Percentiles rank a stretch among this genome's conserved stretches.
Evolutionary conservation across 2,797 vertebrate species (phyloP).

Genomic region (Neostethus bicornis): DNA sequence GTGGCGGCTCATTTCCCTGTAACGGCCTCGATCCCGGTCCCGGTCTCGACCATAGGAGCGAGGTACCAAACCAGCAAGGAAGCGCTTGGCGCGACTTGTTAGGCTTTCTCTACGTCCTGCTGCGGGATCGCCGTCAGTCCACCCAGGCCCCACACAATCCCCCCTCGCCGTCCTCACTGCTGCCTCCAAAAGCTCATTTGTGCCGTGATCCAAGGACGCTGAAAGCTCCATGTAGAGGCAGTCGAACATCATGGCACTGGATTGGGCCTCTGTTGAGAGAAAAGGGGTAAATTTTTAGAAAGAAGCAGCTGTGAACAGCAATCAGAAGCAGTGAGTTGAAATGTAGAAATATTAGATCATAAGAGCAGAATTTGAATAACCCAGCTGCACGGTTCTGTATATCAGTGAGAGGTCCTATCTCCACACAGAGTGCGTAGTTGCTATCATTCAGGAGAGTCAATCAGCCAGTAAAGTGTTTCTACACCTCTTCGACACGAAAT

Average conservation of each 20-base stretch:
- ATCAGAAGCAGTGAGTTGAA: slow-evolving; percentile 25
- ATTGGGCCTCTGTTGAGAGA: slow-evolving; percentile 77
- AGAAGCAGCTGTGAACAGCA: slow-evolving; percentile 23
- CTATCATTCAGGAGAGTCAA: slow-evolving; percentile 12
- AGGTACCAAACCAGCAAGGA: slow-evolving; percentile 87
- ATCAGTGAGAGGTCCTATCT: slow-evolving; percentile 19
- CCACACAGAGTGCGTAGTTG: slow-evolving; percentile 1
- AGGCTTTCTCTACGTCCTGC: slow-evolving; percentile 86
- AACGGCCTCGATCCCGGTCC: slow-evolving; percentile 72
- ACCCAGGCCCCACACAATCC: slow-evolving; percentile 76
- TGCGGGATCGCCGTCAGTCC: slow-evolving; percentile 69
- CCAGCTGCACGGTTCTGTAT: slow-evolving; percentile 26
- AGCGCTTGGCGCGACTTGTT: slow-evolving; percentile 89
- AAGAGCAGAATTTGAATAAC: slow-evolving; percentile 9
- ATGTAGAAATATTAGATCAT: slow-evolving; percentile 26
- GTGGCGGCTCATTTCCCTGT: slow-evolving; percentile 80
- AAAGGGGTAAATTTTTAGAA: slow-evolving; percentile 8
- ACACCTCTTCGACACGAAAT: slow-evolving; percentile 16
- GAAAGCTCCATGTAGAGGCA: slow-evolving; percentile 91
- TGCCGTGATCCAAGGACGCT: slow-evolving; percentile 89
- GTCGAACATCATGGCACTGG: slow-evolving; percentile 86
- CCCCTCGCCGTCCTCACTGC: slow-evolving; percentile 87
- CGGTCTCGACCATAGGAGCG: slow-evolving; percentile 78
- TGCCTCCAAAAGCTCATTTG: slow-evolving; percentile 86
- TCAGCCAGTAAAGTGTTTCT: slow-evolving; percentile 31